A percentile compares a stretch with the other conserved stretches of the same genome.
phyloP scores from a whole-genome alignment of 1,140 invertebrate species.

The Drosophila miranda region DNA sequence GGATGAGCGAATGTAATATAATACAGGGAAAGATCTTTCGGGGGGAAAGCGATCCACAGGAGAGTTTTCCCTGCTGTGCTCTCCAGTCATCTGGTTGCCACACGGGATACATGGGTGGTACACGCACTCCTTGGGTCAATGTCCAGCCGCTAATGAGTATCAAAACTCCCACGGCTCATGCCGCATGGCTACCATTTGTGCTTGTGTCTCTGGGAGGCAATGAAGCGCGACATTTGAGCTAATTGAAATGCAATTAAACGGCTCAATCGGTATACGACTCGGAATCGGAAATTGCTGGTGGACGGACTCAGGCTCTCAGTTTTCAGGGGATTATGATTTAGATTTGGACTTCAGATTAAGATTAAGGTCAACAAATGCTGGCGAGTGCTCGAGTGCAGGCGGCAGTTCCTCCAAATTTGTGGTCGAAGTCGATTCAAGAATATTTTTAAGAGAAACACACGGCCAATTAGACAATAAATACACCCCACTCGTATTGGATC shows the following conservation, averaged over 20 bases:
- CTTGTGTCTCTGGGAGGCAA: slow-evolving; percentile 31
- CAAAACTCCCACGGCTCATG: slow-evolving; percentile 41
- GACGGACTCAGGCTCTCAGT: not conserved
- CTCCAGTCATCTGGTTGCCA: too few species aligned
- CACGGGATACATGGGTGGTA: too few species aligned
- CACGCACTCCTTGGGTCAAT: too few species aligned
- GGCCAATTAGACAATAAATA: slow-evolving; percentile 59
- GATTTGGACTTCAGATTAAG: slow-evolving; percentile 42
- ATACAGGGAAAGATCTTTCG: too few species aligned
- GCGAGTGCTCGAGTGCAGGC: slow-evolving; percentile 22
- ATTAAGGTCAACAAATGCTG: slow-evolving; percentile 65
- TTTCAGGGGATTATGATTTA: not conserved
- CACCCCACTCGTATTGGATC: not conserved
- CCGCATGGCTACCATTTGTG: too few species aligned
- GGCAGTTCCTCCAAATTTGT: slow-evolving; percentile 64
- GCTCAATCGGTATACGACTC: slow-evolving; percentile 38
- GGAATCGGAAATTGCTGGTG: slow-evolving; percentile 10
- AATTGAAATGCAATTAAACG: slow-evolving; percentile 74
- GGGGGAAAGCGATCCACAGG: too few species aligned
- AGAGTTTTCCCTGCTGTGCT: too few species aligned
- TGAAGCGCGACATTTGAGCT: slow-evolving; percentile 64
- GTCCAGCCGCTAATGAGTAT: not conserved
- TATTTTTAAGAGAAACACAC: slow-evolving; percentile 41
- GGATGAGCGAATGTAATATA: too few species aligned
- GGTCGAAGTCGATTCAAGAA: slow-evolving; percentile 29